Conservation (phyloP, 2,113 vertebrate genomes). For the Pomatorhinus ruficollis region DNA sequence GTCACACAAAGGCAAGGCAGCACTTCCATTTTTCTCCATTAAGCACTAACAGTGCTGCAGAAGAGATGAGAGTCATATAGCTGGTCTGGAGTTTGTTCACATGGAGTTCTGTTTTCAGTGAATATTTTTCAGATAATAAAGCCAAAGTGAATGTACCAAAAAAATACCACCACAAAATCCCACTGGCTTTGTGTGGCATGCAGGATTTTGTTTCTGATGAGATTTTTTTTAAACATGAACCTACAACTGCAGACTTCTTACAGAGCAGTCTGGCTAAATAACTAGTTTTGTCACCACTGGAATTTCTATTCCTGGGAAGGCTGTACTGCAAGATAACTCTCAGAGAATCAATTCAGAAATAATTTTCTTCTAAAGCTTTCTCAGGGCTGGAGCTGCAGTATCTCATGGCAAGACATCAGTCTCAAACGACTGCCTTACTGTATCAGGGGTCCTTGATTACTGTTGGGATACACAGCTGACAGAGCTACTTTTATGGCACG, state of each 20-base stretch:
- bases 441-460: background rate
- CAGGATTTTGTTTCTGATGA: background rate
- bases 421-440: background rate
- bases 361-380: background rate
- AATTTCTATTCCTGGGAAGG: background rate
- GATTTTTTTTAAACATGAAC: background rate
- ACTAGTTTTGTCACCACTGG: background rate
- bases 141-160: background rate
- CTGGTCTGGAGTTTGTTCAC: background rate
- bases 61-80: background rate
- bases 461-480: background rate
- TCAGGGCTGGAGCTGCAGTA: background rate
- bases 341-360: background rate
- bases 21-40: background rate
- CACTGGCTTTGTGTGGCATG: background rate
- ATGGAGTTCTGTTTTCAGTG: background rate
- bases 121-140: background rate
- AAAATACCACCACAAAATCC: background rate
- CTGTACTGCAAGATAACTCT: background rate
- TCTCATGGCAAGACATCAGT: background rate
- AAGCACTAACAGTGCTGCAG: background rate
- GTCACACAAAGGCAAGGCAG: background rate
- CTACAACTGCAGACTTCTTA: background rate
- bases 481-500: background rate
- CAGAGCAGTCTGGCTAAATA: background rate